Conservation (phyloP, 92 coral and sea anemone species). For the Epizoanthus scotinus region DNA sequence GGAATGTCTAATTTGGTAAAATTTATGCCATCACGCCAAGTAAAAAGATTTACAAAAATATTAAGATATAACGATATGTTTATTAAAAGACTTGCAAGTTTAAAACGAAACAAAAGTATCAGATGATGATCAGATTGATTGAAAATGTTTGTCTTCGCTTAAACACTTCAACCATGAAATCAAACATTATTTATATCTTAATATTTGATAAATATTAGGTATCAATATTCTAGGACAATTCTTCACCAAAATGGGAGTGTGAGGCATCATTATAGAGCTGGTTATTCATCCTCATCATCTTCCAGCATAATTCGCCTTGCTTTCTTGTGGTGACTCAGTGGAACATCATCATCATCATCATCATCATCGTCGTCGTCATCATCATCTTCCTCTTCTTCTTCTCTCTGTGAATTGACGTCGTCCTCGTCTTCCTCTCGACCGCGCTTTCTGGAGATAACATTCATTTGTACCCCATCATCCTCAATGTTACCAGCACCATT, state of each 20-base stretch:
- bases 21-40: no score
- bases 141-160: no score
- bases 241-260: background rate
- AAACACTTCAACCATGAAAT: no score
- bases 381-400: background rate
- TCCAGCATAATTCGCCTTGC: constrained; percentile 55
- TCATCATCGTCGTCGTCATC: constrained; percentile 43
- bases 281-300: constrained; percentile 49
- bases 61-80: no score
- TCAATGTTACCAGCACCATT: background rate
- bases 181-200: no score
- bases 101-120: no score
- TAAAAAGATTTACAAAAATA: no score
- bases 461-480: background rate
- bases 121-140: no score
- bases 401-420: background rate
- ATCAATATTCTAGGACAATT: background rate
- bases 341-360: constrained; percentile 47
- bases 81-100: no score
- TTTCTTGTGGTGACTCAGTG: constrained; percentile 54
- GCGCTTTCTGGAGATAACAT: constrained; percentile 35
- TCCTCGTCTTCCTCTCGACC: constrained; percentile 42
- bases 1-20: no score
- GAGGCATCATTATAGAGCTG: background rate
- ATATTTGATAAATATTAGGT: no score